Percentiles rank a stretch among this genome's conserved stretches.
These are phyloP conservation scores for Campylomormyrus tamandua DNA, from an alignment of 2,113 vertebrate genomes.

Conservation along the genomic window DNA sequence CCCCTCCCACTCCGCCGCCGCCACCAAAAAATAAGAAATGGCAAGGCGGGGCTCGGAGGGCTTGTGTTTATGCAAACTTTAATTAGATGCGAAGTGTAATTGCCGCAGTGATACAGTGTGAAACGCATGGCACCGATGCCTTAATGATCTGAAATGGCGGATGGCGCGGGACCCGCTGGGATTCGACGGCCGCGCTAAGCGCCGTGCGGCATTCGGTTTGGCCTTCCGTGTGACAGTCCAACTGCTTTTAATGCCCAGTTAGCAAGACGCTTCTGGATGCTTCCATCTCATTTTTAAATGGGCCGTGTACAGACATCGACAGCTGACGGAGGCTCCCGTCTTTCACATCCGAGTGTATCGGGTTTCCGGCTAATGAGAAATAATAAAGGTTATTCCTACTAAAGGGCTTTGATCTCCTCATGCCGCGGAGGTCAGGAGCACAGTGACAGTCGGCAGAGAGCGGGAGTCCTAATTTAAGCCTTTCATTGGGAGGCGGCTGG, in stretches of 20 bases:
- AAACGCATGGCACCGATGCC: constrained; percentile 61
- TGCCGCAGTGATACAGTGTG: constrained; percentile 65
- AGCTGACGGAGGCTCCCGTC: constrained; percentile 67
- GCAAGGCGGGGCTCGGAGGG: constrained; percentile 21
- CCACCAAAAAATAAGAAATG: constrained; percentile 28
- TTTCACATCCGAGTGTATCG: constrained; percentile 69
- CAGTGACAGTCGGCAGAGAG: constrained; percentile 29
- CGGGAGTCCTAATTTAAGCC: constrained; percentile 37
- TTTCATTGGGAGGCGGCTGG: constrained; percentile 18
- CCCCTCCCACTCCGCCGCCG: background rate
- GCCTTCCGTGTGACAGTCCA: constrained; percentile 64
- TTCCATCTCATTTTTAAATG: constrained; percentile 54
- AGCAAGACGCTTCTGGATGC: constrained; percentile 59
- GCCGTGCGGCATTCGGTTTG: constrained; percentile 72
- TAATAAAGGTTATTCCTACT: constrained; percentile 67
- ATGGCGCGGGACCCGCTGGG: constrained; percentile 71
- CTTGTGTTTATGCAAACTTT: constrained; percentile 88
- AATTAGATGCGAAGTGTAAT: constrained; percentile 78
- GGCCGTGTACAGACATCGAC: constrained; percentile 58
- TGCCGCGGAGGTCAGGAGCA: constrained; percentile 35
- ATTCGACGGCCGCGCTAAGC: constrained; percentile 72
- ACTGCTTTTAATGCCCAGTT: constrained; percentile 53
- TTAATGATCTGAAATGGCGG: constrained; percentile 81
- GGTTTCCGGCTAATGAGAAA: constrained; percentile 73
- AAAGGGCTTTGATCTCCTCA: constrained; percentile 48